Base-by-base conservation (phyloP, 2,113 vertebrate genomes). In the Leuciscus idus region DNA sequence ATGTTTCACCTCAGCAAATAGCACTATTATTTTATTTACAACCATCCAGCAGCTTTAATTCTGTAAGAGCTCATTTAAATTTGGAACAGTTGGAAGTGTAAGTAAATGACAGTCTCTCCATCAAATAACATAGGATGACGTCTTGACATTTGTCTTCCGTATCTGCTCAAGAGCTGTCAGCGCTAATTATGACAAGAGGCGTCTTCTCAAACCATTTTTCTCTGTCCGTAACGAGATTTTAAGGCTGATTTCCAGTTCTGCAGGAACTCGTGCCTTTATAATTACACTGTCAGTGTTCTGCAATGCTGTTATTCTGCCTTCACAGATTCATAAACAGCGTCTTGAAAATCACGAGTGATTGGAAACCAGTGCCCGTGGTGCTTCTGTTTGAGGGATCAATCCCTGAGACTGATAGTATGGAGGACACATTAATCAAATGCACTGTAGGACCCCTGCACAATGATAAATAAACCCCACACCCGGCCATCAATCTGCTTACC, bases 291-390 rank as follows among this genome's bases (percentile, higher is more conserved):
- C 52, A 78, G 30, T 36, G 33, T 36, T n/a, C 11, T 39, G 4
- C 39, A 0, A n/a, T 70, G 68, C 21, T 75, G 75, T 68, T 36
- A 11, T 70, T 81, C 43, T 10, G 3, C 30, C 30, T 62, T 12
- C 61, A 68, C 43, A 39, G 73, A 50, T 61, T 36, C 28, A 46
- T n/a, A 21, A 75, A 55, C 46, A 36, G 30, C 7, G 23, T 46
- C 77, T 61, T 78, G 84, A 85, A 85, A 73, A 87, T 82, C 83
- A 68, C 39, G 61, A 59, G 79, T 78, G 73, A 82, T 83, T 79
- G 80, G 78, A 68, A 84, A 81, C 46, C 55, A 84, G 78, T 15
- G 73, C 85, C 86, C 6, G 61, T 48, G 81, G 80, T 61, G 73
- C 59, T 66, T 79, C 64, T 62, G 33, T 61, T 81, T 85, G 61